phyloP scores from a whole-genome alignment of 1,140 invertebrate species.

The Oryctes rhinoceros region DNA sequence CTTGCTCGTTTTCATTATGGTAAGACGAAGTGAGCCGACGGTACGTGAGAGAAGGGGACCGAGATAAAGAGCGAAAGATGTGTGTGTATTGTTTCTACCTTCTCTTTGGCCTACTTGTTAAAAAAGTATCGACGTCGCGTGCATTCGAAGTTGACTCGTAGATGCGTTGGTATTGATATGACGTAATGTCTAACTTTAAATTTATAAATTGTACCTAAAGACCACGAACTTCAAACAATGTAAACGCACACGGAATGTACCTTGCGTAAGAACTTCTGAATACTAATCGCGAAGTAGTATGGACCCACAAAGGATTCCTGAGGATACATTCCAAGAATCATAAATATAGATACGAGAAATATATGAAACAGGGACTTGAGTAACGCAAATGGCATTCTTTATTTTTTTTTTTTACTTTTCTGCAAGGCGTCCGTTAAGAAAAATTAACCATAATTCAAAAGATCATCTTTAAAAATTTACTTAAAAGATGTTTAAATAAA shows the following conservation, averaged over 20 bases:
- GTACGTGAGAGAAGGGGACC: background rate
- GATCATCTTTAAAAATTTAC: too few relatives aligned
- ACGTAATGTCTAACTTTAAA: conserved; percentile 4
- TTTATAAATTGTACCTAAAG: conserved; percentile 7
- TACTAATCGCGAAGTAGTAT: background rate
- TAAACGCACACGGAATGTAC: conserved; percentile 7
- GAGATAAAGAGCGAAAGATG: conserved; percentile 20
- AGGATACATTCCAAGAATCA: background rate
- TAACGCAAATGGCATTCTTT: too few relatives aligned
- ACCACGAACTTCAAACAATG: conserved; percentile 1
- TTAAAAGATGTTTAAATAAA: too few relatives aligned
- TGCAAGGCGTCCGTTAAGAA: too few relatives aligned
- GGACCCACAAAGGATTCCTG: background rate
- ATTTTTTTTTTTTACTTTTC: too few relatives aligned
- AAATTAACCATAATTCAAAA: too few relatives aligned
- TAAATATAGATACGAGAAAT: background rate
- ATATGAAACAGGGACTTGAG: background rate
- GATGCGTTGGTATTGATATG: background rate
- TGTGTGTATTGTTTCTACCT: conserved; percentile 19
- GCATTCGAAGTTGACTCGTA: conserved; percentile 7
- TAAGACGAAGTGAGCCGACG: conserved; percentile 10
- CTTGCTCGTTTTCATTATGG: conserved; percentile 12
- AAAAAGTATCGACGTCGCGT: conserved; percentile 19
- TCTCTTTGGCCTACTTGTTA: conserved; percentile 22
- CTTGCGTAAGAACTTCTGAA: background rate